phyloP scores from a whole-genome alignment of 2,113 vertebrate species.

The Ovis aries region DNA sequence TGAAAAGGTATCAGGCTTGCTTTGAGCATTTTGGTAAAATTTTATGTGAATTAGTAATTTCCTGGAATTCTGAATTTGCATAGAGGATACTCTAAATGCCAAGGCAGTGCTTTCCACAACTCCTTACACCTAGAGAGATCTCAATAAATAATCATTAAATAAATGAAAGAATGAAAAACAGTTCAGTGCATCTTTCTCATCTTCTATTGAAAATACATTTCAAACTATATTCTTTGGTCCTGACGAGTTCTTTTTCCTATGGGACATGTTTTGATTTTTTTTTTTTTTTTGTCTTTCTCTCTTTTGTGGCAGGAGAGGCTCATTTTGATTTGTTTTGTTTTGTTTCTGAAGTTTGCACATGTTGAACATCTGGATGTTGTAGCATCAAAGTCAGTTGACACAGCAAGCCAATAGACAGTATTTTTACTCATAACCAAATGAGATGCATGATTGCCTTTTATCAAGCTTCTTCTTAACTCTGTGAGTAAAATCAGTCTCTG shows the following conservation, averaged over 20 bases:
- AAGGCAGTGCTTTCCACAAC: not conserved
- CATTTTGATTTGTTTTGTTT: conserved; percentile 69
- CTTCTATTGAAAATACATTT: conserved; percentile 40
- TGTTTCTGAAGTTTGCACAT: conserved; percentile 74
- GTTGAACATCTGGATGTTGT: conserved; percentile 75
- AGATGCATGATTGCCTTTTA: conserved; percentile 69
- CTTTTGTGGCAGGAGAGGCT: conserved; percentile 54
- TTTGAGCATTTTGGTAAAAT: conserved; percentile 31
- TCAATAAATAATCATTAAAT: not conserved
- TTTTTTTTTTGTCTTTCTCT: not conserved
- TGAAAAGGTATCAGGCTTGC: conserved; percentile 8
- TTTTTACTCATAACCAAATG: conserved; percentile 65
- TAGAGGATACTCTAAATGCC: not conserved
- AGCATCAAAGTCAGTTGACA: conserved; percentile 69
- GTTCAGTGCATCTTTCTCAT: conserved; percentile 22
- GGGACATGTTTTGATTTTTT: conserved; percentile 68
- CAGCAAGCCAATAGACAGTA: conserved; percentile 68
- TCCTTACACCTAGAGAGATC: not conserved
- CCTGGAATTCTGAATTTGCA: conserved; percentile 2
- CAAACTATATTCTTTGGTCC: conserved; percentile 38
- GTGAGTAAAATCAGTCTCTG: conserved; percentile 67
- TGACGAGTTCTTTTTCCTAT: conserved; percentile 33
- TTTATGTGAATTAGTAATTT: conserved; percentile 46
- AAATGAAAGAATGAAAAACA: not conserved
- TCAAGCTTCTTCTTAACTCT: conserved; percentile 65